phyloP scores from a whole-genome alignment of 1,140 invertebrate genomes.

The Sogatella furcifera region DNA sequence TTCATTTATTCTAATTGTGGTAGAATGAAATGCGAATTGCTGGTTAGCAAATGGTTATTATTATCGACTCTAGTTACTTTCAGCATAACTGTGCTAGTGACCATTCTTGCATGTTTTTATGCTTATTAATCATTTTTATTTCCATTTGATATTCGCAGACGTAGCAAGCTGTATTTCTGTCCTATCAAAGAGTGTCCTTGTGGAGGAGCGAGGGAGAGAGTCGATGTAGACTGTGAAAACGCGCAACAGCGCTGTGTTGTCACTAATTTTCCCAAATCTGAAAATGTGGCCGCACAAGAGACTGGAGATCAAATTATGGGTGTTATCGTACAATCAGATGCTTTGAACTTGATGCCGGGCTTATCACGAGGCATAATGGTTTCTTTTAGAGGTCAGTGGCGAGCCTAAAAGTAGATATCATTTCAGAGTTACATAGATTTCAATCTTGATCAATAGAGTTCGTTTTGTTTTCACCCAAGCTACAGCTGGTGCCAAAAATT shows the following conservation, averaged over 20 bases:
- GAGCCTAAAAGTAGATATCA: no score
- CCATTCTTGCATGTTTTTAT: no score
- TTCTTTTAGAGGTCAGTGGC: constrained; percentile 13
- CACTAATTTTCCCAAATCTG: background rate
- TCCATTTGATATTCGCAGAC: constrained; percentile 6
- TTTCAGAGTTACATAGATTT: no score
- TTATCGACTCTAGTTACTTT: no score
- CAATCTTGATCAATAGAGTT: no score
- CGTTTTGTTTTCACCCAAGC: no score
- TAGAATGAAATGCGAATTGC: no score
- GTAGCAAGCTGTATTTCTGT: constrained; percentile 13
- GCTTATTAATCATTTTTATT: no score
- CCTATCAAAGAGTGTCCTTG: background rate
- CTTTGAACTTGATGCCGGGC: background rate
- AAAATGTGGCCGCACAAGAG: constrained; percentile 4
- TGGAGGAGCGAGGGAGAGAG: background rate
- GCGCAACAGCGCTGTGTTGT: constrained; percentile 5
- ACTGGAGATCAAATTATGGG: constrained; percentile 15
- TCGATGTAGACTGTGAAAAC: background rate
- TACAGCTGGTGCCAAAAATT: no score
- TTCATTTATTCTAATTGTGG: no score
- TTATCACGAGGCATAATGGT: background rate
- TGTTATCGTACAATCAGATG: constrained; percentile 4
- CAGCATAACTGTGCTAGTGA: no score
- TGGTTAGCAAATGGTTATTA: no score